Evolutionary conservation across 1,140 invertebrate species (phyloP).

Genomic region (Lepidostoma basale): DNA sequence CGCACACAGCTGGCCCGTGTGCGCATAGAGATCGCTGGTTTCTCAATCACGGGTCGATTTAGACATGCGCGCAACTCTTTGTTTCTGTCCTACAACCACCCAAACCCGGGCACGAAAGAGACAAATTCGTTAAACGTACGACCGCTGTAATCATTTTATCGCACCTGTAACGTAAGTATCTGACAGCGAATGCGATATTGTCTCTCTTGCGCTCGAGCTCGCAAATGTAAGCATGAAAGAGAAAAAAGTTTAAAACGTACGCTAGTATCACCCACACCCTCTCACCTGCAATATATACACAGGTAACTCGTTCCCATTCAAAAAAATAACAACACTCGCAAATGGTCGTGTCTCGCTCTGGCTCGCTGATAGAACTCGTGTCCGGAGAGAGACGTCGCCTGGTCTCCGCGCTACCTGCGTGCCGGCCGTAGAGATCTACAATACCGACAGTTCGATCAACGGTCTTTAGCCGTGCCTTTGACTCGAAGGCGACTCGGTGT

Average conservation of each 20-base stretch:
- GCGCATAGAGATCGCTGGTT: slow-evolving; percentile 5
- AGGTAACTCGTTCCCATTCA: slow-evolving; percentile 27
- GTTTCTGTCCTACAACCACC: slow-evolving; percentile 2
- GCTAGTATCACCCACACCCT: slow-evolving; percentile 22
- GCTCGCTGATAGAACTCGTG: neutral
- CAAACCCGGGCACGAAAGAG: neutral
- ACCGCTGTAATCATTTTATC: neutral
- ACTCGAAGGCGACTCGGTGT: slow-evolving; percentile 36
- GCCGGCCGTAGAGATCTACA: slow-evolving; percentile 34
- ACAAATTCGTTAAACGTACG: neutral
- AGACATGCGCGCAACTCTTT: neutral
- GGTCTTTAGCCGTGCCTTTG: slow-evolving; percentile 41
- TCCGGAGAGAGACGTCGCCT: neutral
- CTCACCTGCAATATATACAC: slow-evolving; percentile 24
- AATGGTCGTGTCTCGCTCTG: slow-evolving; percentile 1
- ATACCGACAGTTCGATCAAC: slow-evolving; percentile 43
- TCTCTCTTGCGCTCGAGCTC: neutral
- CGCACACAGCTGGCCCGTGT: neutral
- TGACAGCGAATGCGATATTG: slow-evolving; percentile 1
- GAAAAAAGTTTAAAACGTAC: neutral
- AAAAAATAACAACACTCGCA: neutral
- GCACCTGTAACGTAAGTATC: slow-evolving; percentile 23
- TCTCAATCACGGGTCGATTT: slow-evolving; percentile 3
- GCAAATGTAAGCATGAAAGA: neutral
- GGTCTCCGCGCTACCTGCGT: neutral